phyloP scores from a whole-genome alignment of 1,140 invertebrate species.

The Nylanderia fulva region DNA sequence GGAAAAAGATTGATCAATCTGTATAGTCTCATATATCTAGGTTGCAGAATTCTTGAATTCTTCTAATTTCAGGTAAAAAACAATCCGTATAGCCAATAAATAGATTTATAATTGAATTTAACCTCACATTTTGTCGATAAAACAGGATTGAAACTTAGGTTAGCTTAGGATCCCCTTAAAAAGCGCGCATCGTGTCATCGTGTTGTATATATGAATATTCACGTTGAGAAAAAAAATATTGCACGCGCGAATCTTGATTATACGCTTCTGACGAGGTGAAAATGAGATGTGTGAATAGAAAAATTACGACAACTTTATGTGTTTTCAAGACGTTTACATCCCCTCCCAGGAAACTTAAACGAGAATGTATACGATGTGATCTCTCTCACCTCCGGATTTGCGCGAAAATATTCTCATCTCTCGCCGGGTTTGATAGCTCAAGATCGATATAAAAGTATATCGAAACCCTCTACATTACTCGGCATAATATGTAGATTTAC shows the following conservation, averaged over 20 bases:
- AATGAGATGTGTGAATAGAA: conserved; percentile 11
- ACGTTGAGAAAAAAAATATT: neutral
- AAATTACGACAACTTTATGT: conserved; percentile 25
- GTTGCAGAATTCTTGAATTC: no score
- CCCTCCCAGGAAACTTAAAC: neutral
- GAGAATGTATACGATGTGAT: neutral
- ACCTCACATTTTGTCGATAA: no score
- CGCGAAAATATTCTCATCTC: conserved; percentile 17
- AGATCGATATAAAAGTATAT: conserved; percentile 23
- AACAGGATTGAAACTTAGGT: no score
- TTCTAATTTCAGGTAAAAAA: no score
- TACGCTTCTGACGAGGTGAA: conserved; percentile 21
- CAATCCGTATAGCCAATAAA: no score
- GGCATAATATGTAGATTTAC: conserved; percentile 71
- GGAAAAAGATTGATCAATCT: no score
- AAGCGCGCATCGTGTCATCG: no score
- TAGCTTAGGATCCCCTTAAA: no score
- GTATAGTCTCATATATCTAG: no score
- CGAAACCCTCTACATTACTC: conserved; percentile 40
- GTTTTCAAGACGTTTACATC: neutral
- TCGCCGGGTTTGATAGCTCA: conserved; percentile 11
- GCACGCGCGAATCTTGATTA: neutral
- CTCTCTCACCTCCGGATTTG: conserved; percentile 1
- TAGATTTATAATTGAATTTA: no score
- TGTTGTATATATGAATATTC: conserved; percentile 21